Conservation (phyloP, 2,888 invertebrate species). For the Xanthorhoe spadicearia region DNA sequence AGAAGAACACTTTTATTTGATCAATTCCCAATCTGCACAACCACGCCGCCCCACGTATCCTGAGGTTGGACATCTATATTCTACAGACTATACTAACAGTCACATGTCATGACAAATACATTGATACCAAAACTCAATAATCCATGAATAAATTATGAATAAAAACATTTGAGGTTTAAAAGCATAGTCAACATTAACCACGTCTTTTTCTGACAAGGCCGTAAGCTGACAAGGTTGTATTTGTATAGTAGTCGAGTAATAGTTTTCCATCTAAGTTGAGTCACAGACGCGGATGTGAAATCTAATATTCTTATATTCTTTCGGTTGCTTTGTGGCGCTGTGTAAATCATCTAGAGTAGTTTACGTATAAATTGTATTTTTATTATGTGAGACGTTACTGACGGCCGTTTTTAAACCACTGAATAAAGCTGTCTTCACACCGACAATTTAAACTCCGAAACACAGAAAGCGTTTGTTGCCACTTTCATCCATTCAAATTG, state of each 20-base stretch:
- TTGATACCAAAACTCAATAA: too few species aligned
- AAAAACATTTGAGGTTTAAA: neutral
- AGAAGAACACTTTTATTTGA: too few species aligned
- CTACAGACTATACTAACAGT: too few species aligned
- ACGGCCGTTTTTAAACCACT: too few species aligned
- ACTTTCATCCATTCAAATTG: too few species aligned
- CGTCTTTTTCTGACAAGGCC: neutral
- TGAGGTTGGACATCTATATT: too few species aligned
- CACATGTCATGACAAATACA: too few species aligned
- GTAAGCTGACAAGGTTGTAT: neutral
- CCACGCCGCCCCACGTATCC: too few species aligned
- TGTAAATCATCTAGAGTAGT: neutral
- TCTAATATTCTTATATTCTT: neutral
- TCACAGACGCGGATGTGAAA: neutral
- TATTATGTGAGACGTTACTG: neutral
- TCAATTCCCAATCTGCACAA: too few species aligned
- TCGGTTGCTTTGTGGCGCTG: neutral
- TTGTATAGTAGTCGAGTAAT: neutral
- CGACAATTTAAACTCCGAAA: neutral
- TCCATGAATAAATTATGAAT: neutral
- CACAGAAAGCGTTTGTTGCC: too few species aligned
- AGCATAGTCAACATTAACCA: neutral
- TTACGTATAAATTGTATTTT: neutral
- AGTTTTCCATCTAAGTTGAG: neutral
- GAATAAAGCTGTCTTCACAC: too few species aligned